A percentile compares a stretch with the other conserved stretches of the same genome.
Evolutionary conservation across 2,113 vertebrate species (phyloP).

Genomic region (Semnornis frantzii): DNA sequence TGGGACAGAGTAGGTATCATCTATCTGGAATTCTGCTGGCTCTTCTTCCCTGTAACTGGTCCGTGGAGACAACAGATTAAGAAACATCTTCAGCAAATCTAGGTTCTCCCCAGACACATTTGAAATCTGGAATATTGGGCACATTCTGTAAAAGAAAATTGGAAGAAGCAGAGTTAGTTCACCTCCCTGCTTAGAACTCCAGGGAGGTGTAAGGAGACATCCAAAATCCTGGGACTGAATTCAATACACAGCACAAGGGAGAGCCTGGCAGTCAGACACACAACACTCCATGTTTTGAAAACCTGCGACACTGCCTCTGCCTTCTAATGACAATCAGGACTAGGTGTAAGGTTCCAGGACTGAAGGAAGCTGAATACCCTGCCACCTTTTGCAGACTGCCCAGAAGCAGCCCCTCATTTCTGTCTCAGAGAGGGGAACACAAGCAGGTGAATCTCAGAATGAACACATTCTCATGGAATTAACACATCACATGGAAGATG

Average conservation of each 20-base stretch:
- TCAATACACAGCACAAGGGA: constrained; percentile 13
- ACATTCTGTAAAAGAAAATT: constrained; percentile 84
- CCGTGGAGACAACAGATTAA: constrained; percentile 95
- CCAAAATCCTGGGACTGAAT: constrained; percentile 29
- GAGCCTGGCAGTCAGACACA: neutral
- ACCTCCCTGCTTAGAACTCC: neutral
- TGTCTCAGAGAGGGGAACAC: constrained; percentile 12
- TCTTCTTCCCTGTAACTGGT: constrained; percentile 95
- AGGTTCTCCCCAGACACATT: constrained; percentile 97
- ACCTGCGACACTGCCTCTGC: neutral
- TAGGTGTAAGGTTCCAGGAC: neutral
- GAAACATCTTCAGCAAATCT: constrained; percentile 97
- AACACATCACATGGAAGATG: constrained; percentile 44
- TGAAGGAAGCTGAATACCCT: neutral
- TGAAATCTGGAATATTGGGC: constrained; percentile 98
- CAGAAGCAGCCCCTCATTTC: constrained; percentile 27
- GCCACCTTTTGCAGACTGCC: neutral
- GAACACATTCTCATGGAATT: constrained; percentile 15
- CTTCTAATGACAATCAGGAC: constrained; percentile 7
- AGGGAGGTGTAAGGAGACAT: neutral
- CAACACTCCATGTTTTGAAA: neutral
- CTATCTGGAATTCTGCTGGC: constrained; percentile 98
- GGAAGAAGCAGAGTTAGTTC: neutral
- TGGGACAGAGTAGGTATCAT: constrained; percentile 98
- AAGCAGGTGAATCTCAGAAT: constrained; percentile 5